phyloP scores from a whole-genome alignment of 2,797 vertebrate genomes.

The Acanthurus lineatus region DNA sequence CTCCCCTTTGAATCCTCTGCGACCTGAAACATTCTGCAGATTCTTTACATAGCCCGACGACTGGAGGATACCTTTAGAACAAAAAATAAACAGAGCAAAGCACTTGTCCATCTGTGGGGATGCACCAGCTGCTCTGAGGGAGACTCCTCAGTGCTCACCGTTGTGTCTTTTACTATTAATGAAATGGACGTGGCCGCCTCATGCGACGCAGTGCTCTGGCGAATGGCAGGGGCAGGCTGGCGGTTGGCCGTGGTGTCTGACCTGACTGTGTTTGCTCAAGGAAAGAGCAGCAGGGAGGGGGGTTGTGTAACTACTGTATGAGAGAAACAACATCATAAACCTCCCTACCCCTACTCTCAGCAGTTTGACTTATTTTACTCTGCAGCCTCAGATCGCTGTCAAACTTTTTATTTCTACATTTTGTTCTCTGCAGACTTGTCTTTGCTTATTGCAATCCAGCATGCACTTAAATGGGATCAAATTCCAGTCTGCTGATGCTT shows the following conservation, averaged over 20 bases:
- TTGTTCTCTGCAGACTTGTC: background rate
- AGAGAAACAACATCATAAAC: conserved; percentile 69
- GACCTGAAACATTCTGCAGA: conserved; percentile 78
- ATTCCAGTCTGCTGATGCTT: conserved; percentile 32
- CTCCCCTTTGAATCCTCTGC: conserved; percentile 63
- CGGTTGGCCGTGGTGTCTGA: conserved; percentile 66
- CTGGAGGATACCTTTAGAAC: conserved; percentile 66
- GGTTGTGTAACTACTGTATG: conserved; percentile 78
- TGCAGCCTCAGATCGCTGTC: conserved; percentile 30
- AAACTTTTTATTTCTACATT: conserved; percentile 18
- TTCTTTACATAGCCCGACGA: conserved; percentile 75
- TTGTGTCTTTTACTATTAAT: conserved; percentile 55
- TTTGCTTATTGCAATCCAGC: conserved; percentile 13
- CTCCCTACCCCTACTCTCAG: conserved; percentile 20
- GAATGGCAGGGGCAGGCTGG: conserved; percentile 53
- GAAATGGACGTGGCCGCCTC: conserved; percentile 46
- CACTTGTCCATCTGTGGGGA: conserved; percentile 45
- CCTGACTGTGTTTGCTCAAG: conserved; percentile 69
- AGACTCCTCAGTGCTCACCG: conserved; percentile 33
- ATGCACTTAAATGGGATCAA: conserved; percentile 18
- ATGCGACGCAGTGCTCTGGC: conserved; percentile 56
- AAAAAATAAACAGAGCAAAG: conserved; percentile 62
- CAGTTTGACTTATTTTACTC: conserved; percentile 43
- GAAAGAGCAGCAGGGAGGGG: conserved; percentile 52
- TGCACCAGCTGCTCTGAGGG: conserved; percentile 34